A percentile compares a stretch with the other conserved stretches of the same genome.
Evolutionary conservation across 92 coral and sea anemone species (phyloP).

Genomic region (Zoanthus solanderi): DNA sequence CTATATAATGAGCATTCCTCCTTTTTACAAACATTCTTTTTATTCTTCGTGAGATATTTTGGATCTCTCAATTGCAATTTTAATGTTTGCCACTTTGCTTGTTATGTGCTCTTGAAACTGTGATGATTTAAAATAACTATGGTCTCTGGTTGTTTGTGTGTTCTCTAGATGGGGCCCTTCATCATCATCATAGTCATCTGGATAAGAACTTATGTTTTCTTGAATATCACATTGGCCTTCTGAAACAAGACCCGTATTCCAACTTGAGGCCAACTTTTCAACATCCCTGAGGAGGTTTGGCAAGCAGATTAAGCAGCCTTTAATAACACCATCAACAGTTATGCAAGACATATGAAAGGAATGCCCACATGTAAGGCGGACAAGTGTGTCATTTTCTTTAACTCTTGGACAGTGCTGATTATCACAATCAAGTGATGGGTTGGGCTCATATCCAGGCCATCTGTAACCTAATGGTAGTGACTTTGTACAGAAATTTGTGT

Average conservation of each 20-base stretch:
- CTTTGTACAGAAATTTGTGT: conserved; percentile 40
- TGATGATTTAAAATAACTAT: neutral
- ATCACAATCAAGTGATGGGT: conserved; percentile 63
- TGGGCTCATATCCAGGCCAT: conserved; percentile 66
- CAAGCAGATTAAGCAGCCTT: conserved; percentile 24
- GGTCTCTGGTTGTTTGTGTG: conserved; percentile 6
- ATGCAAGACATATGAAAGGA: conserved; percentile 56
- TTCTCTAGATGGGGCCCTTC: conserved; percentile 11
- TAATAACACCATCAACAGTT: conserved; percentile 1
- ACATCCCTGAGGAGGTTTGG: conserved; percentile 29
- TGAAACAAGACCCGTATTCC: conserved; percentile 33
- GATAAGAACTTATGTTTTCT: neutral
- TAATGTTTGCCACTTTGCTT: conserved; percentile 29
- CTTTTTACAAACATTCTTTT: too few relatives aligned
- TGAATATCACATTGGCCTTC: conserved; percentile 7
- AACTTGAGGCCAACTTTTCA: conserved; percentile 35
- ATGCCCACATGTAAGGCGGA: conserved; percentile 72
- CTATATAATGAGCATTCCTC: neutral
- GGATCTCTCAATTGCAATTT: conserved; percentile 8
- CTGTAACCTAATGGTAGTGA: conserved; percentile 69
- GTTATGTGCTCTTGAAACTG: neutral
- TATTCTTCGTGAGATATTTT: neutral
- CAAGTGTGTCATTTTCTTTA: conserved; percentile 4
- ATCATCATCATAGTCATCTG: conserved; percentile 1
- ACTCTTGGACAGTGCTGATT: conserved; percentile 38